These are phyloP conservation scores for Nematostella vectensis DNA, from an alignment of 92 coral and sea anemone species.

Conservation along the genomic window DNA sequence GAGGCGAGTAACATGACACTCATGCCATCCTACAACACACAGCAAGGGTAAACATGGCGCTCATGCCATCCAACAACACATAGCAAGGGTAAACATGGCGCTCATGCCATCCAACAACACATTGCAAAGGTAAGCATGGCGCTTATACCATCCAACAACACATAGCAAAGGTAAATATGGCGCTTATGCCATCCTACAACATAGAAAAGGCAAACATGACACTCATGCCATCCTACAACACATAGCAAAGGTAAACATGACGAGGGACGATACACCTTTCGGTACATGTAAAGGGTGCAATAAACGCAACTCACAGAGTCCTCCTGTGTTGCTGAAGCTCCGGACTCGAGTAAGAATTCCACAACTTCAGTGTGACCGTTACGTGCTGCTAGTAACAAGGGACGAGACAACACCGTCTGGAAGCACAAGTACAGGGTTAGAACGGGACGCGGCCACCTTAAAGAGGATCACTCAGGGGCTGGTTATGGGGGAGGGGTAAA, in stretches of 20 bases:
- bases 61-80: constrained; percentile 77
- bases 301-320: constrained; percentile 44
- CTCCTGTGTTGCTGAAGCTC: constrained; percentile 87
- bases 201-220: too few relatives aligned
- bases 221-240: constrained; percentile 76
- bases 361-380: constrained; percentile 80
- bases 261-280: too few relatives aligned
- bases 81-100: too few relatives aligned
- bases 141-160: constrained; percentile 75
- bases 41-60: constrained; percentile 68
- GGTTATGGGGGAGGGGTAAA: too few relatives aligned
- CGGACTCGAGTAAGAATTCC: constrained; percentile 66
- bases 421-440: background rate
- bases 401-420: constrained; percentile 63
- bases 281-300: too few relatives aligned
- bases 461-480: too few relatives aligned
- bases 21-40: constrained; percentile 79
- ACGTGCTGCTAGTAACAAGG: constrained; percentile 76
- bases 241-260: too few relatives aligned
- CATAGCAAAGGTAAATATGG: too few relatives aligned
- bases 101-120: constrained; percentile 79
- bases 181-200: too few relatives aligned
- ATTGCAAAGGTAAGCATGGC: too few relatives aligned
- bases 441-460: too few relatives aligned
- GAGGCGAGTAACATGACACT: constrained; percentile 76